Base-by-base conservation (phyloP, 1,140 invertebrate genomes). In the Ectropis grisescens region DNA sequence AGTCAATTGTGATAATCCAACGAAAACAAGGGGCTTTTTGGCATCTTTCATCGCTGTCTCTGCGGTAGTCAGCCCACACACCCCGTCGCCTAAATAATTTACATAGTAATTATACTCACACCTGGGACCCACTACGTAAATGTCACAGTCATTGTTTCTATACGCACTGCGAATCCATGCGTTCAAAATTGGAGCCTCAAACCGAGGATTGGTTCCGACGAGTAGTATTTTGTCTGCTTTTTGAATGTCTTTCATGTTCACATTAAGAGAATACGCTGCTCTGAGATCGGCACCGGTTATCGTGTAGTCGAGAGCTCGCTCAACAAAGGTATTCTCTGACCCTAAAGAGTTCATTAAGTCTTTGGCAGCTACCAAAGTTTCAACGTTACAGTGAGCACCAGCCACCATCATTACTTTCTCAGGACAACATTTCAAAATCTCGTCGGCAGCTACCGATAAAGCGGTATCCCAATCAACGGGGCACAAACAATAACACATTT, bases 161-260 rank as follows among this genome's bases (percentile, higher is more conserved):
- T 84, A 91, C 27, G 86, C 84, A 70, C 93, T 91, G 24, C 92
- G 80, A 36, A 93, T 86, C 52, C 91, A 82, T 7, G 90, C 85
- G 75, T 93, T 93, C 11, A 93, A 81, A 16, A 93, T 64, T 7
- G 92, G 89, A 14, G 92, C 91, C 72, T 93, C 92, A 60, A 88
- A 92, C 24, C 91, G 76, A 1, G 91, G 90, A 69, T 93, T 93
- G 2, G 89, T 90, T 13, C 91, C 91, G 34, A 93, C 82, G 4
- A 93, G 65, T 9, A 93, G 58, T 31, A 93, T 74, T 33, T 88
- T 78, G 74, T 93, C 91, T 26, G 89, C 86, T 47, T 88, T 83
- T 54, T 89, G 87, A 11, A 91, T 67, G 15, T 86, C 83, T 37
- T 62, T 62, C 57, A 80, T 76, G 24, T 57, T 64, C 13, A 65